Base-by-base conservation (phyloP, 2,797 vertebrate species). In the Scolopax rusticola region DNA sequence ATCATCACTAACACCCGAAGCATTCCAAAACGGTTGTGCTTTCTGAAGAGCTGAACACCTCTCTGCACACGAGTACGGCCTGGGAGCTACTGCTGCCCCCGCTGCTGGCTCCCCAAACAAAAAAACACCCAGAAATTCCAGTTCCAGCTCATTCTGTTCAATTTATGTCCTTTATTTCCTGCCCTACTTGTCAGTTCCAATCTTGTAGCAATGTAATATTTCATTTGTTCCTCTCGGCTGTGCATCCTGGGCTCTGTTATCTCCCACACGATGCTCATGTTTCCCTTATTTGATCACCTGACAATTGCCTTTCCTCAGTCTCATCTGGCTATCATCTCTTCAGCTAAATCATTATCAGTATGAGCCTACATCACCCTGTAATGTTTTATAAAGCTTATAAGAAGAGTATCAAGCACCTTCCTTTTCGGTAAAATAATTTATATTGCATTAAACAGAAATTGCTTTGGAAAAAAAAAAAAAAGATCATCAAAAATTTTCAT, bases 11-110 rank as follows among this genome's bases (percentile, higher is more conserved):
- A 59, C n/a, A 24, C 9, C 24, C 8, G 38, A 63, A 70, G 9
- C 76, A 19, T 38, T 89, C 33, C 64, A 41, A 47, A 6, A 1
- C 1, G 4, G 4, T 50, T 12, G 4, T 53, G 12, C 33, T 76
- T 69, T 79, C 23, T 61, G 33, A 93, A 82, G n/a, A 76, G 43
- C 8, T 28, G 20, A 76, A 67, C 36, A 8, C 36, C 25, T 48
- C 38, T 25, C 28, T 60, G 56, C 40, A 12, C 0, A 0, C 47
- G 4, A 85, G 11, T 18, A n/a, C 5, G 14, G 33, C 61, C 41
- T 27, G 12, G 40, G 28, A 64, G 48, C 24, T 75, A 47, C 50
- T 0, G 0, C 60, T 40, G 13, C 8, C 28, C 15, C 20, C 24
- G 0, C 8, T 38, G 27, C 79, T 7, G 25, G 17, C 4, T 50